Percentiles rank a stretch among this genome's conserved stretches.
Evolutionary conservation across 1,140 invertebrate genomes (phyloP).

Genomic region (Oncopodura yosiiana): DNA sequence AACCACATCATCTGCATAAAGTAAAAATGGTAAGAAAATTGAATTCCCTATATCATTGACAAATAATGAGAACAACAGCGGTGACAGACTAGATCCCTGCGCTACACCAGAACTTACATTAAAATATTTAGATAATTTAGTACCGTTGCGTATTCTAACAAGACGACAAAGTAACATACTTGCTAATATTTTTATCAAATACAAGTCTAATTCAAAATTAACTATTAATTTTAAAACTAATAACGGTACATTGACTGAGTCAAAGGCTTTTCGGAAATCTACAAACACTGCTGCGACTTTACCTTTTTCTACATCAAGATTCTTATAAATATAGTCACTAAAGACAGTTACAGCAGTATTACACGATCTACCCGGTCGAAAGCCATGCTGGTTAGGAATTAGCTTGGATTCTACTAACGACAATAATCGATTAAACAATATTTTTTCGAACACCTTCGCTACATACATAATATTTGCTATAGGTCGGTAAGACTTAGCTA

Average conservation of each 20-base stretch:
- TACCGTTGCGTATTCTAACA: not conserved
- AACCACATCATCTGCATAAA: constrained; percentile 37
- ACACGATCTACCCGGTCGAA: not conserved
- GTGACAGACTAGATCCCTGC: constrained; percentile 36
- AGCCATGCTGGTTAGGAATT: constrained; percentile 8
- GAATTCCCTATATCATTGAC: constrained; percentile 31
- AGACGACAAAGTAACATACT: not conserved
- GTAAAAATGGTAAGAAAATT: constrained; percentile 7
- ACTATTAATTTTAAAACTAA: constrained; percentile 7
- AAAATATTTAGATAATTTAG: not conserved
- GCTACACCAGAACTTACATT: constrained; percentile 29
- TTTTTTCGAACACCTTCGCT: constrained; percentile 7
- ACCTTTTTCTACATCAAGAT: constrained; percentile 1
- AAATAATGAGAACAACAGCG: constrained; percentile 34
- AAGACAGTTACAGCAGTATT: not conserved
- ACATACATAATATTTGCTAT: not conserved
- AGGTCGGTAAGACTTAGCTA: not conserved
- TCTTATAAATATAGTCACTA: not conserved
- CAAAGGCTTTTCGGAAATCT: constrained; percentile 12
- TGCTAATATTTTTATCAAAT: not conserved
- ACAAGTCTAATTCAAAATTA: not conserved
- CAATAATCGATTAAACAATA: not conserved
- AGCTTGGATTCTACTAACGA: not conserved
- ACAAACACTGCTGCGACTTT: constrained; percentile 2
- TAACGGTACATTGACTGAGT: not conserved